Evolutionary conservation across 2,113 vertebrate genomes (phyloP).

Genomic region (Glareola pratincola): DNA sequence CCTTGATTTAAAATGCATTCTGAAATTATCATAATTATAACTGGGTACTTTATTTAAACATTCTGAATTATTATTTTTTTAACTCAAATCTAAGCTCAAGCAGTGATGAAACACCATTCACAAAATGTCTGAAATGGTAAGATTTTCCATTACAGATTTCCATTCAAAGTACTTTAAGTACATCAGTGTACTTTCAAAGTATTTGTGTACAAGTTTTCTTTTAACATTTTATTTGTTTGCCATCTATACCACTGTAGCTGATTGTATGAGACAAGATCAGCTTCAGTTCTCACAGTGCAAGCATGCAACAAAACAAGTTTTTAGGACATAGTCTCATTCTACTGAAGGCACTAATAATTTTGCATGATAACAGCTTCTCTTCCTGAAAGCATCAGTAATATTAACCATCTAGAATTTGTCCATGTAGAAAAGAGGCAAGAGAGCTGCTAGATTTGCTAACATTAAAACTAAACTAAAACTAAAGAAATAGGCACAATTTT

Average conservation of each 20-base stretch:
- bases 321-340: neutral
- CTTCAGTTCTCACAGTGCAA: neutral
- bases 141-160: neutral
- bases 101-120: neutral
- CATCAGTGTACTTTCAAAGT: neutral
- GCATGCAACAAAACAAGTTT: neutral
- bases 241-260: neutral
- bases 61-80: neutral
- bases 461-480: neutral
- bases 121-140: neutral
- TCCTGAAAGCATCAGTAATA: neutral
- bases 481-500: neutral
- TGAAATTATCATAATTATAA: conserved; percentile 52
- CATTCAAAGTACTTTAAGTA: neutral
- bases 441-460: neutral
- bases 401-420: neutral
- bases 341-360: neutral
- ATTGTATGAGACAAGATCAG: neutral
- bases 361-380: neutral
- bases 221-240: neutral
- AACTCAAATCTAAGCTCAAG: neutral
- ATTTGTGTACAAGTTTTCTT: neutral
- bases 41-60: conserved; percentile 37
- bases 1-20: conserved; percentile 62
- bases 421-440: neutral